phyloP scores from a whole-genome alignment of 2,888 invertebrate species.

The Girardia tigrina region DNA sequence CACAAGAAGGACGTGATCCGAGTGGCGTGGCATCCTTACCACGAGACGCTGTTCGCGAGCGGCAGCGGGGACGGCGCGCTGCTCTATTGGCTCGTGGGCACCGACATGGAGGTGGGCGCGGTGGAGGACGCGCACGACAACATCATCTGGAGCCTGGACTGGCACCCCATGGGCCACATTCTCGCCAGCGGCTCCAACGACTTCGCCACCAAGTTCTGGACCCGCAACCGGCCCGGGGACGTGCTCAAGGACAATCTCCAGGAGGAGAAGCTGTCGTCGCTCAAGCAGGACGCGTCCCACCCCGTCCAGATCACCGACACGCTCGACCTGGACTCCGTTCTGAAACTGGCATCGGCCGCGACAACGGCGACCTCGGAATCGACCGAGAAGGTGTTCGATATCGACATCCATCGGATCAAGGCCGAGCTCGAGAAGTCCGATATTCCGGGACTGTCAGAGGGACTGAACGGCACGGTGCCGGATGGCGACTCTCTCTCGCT shows the following conservation, averaged over 20 bases:
- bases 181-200: conserved; percentile 98
- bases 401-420: background rate
- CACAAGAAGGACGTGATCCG: conserved; percentile 86
- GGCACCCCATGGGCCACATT: conserved; percentile 98
- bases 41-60: conserved; percentile 88
- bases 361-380: background rate
- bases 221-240: conserved; percentile 91
- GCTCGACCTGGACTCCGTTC: conserved; percentile 10
- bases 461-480: background rate
- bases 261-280: background rate
- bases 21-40: conserved; percentile 87
- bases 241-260: conserved; percentile 74
- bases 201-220: conserved; percentile 96
- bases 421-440: background rate
- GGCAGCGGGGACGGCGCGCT: conserved; percentile 97
- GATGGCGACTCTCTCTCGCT: background rate
- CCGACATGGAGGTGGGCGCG: conserved; percentile 86
- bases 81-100: conserved; percentile 90
- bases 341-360: background rate
- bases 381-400: background rate
- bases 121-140: conserved; percentile 98
- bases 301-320: background rate
- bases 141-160: conserved; percentile 94
- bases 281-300: background rate
- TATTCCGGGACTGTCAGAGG: conserved; percentile 31